Base-by-base conservation (phyloP, 2,113 vertebrate genomes). In the Puntigrus tetrazona region DNA sequence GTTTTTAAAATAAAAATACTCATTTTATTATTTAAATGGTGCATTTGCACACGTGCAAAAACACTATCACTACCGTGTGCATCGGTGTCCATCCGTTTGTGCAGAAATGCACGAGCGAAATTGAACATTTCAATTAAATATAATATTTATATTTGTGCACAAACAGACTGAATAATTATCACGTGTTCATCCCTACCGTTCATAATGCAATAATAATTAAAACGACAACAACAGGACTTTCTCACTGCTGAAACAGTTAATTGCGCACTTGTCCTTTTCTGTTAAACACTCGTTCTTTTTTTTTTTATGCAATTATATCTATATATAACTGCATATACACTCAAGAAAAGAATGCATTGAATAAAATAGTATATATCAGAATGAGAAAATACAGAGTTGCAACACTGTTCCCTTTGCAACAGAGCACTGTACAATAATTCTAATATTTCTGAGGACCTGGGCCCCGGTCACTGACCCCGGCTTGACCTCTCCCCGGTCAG, bases 401-500 rank as follows among this genome's bases (percentile, higher is more conserved):
- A 75, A 8, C 43, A 29, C 25, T 45, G 9, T 27, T 20, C 8
- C 7, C 45, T 8, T 16, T 41, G 20, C n/a, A n/a, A 45, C 25
- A 27, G 1, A 27, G 22, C 13, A 2, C 7, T 4, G 1, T 74
- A n/a, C 27, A 27, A 22, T 67, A 61, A 45, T 74, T 80, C 3
- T 69, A 45, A 36, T 80, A 50, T 65, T 45, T 74, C 41, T 16
- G 45, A 36, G 57, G 29, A 36, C 7, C 70, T 72, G 27, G 25
- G 38, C 20, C 78, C 76, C 65, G 81, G 47, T 47, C 41, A n/a
- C 9, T 87, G 86, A 91, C 92, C 90, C 91, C 47, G 13, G 31
- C 78, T 83, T 0, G 89, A 94, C 95, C 94, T 91, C 77, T 36
- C 41, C 41, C 86, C 74, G 85, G 85, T 76, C 90, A 92, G 90